Base-by-base conservation (phyloP, 2,113 vertebrate species). In the Bubo blakistoni region DNA sequence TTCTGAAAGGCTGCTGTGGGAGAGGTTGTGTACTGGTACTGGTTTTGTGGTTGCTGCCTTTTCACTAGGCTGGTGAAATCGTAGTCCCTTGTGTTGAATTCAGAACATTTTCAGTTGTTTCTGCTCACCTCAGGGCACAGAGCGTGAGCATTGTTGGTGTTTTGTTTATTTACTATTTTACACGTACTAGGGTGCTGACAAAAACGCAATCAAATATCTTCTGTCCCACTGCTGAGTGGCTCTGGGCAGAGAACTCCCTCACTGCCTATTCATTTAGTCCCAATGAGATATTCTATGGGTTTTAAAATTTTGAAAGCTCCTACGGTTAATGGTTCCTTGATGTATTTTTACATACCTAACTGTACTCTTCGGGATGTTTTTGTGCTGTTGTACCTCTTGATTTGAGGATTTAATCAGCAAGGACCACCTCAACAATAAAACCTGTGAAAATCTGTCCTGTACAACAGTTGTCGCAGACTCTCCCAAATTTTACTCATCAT, bases 231-330 rank as follows among this genome's bases (percentile, higher is more conserved):
- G n/a, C 36, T 82, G 54, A 27, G 40, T 49, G 24, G 7, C 66
- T 89, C 20, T 82, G 52, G 40, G 16, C 52, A 47, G 49, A 85
- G 54, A 95, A 13, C 72, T 86, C 32, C 32, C 20, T 62, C 7
- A 5, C 44, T 72, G 52, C 16, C 7, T 16, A 11, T 27, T 66
- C 80, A 47, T 34, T 54, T 36, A 86, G 18, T 80, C 61, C 49
- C n/a, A 40, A 2, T 2, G 13, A 17, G 58, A n/a, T 65, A 15
- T 14, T 92, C 12, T n/a, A 0, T 2, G 4, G 2, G 11, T 15
- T 76, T 87, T 49, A 5, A 87, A 81, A 81, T 66, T 13, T 10
- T 17, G 12, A 32, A 91, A 80, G 32, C 17, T 71, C 32, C 14
- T 58, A 3, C 51, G 18, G 62, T 40, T 59, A 62, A 25, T 63